Evolutionary conservation across 2,797 vertebrate species (phyloP).

Genomic region (Siniperca undulata): DNA sequence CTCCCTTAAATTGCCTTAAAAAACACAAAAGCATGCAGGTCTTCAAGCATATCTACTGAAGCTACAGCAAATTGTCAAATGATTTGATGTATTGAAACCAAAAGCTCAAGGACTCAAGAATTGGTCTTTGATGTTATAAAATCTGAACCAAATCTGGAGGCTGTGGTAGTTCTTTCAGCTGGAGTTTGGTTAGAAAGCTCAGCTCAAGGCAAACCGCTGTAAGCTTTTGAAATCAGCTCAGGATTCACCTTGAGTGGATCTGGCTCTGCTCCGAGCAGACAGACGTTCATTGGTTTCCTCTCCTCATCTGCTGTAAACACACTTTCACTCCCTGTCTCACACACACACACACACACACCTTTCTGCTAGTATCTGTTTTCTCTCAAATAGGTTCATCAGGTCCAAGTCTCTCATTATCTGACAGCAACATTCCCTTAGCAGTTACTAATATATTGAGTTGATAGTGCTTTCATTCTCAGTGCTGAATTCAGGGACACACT

Average conservation of each 20-base stretch:
- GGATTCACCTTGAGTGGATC: slow-evolving; percentile 66
- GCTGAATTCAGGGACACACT: slow-evolving; percentile 28
- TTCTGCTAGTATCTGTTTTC: slow-evolving; percentile 58
- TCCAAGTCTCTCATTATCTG: slow-evolving; percentile 54
- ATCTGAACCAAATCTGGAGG: slow-evolving; percentile 38
- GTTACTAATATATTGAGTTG: slow-evolving; percentile 44
- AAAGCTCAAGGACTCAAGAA: slow-evolving; percentile 26
- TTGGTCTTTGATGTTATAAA: slow-evolving; percentile 29
- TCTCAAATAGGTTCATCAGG: slow-evolving; percentile 59
- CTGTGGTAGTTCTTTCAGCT: slow-evolving; percentile 36
- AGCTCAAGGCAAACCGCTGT: slow-evolving; percentile 41
- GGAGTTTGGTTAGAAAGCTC: slow-evolving; percentile 45
- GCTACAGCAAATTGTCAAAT: slow-evolving; percentile 13
- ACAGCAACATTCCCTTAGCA: slow-evolving; percentile 37
- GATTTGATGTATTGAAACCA: slow-evolving; percentile 22
- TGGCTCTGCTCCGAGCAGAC: slow-evolving; percentile 45
- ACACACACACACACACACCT: slow-evolving; percentile 1
- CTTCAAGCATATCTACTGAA: background rate
- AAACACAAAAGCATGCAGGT: background rate
- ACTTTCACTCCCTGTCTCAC: slow-evolving; percentile 15
- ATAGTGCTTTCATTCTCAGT: slow-evolving; percentile 14
- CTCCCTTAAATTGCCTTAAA: background rate
- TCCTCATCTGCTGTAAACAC: slow-evolving; percentile 50
- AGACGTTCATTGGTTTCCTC: slow-evolving; percentile 49
- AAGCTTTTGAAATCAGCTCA: slow-evolving; percentile 54